Evolutionary conservation across 1,140 invertebrate species (phyloP).

Genomic region (Phymastichus coffea): DNA sequence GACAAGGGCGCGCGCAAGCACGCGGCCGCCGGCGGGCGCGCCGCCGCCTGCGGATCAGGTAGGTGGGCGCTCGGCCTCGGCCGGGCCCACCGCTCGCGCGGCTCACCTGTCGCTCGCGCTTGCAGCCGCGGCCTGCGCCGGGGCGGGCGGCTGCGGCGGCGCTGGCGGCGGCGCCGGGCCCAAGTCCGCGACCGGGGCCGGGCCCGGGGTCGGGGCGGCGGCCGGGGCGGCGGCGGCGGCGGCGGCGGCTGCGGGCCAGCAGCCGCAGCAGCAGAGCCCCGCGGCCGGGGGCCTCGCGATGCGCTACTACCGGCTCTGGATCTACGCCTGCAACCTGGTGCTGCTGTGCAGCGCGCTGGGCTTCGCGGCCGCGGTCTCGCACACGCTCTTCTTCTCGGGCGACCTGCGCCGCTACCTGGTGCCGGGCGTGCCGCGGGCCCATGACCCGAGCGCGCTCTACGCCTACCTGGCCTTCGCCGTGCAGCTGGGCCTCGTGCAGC

Average conservation of each 20-base stretch:
- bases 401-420: conserved; percentile 70
- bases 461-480: conserved; percentile 77
- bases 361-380: conserved; percentile 74
- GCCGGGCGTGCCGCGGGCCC: conserved; percentile 69
- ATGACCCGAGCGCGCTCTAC: conserved; percentile 81
- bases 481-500: conserved; percentile 66
- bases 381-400: conserved; percentile 63
- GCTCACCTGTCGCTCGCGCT: too few species aligned
- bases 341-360: conserved; percentile 78
- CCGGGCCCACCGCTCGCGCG: too few species aligned
- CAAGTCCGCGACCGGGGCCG: conserved; percentile 17
- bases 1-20: conserved; percentile 6
- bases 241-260: too few species aligned
- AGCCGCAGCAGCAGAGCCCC: conserved; percentile 33
- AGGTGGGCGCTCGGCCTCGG: too few species aligned
- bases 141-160: conserved; percentile 5
- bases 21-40: conserved; percentile 7
- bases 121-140: neutral
- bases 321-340: conserved; percentile 88
- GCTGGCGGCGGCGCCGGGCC: neutral
- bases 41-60: conserved; percentile 17
- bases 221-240: conserved; percentile 40
- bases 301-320: conserved; percentile 88
- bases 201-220: conserved; percentile 35
- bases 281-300: conserved; percentile 47